Evolutionary conservation across 1,140 invertebrate genomes (phyloP), one percentile per base, ranked within the genome.

Genomic region (Trachymyrmex cornetzi): DNA sequence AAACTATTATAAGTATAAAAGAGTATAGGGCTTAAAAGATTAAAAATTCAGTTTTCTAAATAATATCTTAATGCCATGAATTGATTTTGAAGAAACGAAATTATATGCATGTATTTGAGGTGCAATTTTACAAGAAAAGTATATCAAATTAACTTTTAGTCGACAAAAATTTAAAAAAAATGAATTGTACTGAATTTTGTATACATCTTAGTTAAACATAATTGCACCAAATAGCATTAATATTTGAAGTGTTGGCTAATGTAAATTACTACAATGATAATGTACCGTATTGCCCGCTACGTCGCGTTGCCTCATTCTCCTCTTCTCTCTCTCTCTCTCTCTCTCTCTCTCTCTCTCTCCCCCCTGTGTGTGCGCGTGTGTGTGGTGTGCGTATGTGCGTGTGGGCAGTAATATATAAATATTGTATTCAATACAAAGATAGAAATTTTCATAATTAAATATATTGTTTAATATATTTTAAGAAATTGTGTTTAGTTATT

Each of bases 271-370:
- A 55, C 16, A 55, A 55, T 55, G n/a, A 55, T 19, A 19, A 19
- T 55, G 4, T 19, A 1, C 53, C 16, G 14, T 19, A 19, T 53
- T 53, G 4, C 16, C 50, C 5, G 3, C 4, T 55, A 19, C 3
- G 16, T 1, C 19, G 53, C 16, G 3, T 55, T 55, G 14, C 53
- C 16, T 3, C 19, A 19, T 19, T 55, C 16, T 55, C 53, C n/a
- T n/a, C n/a, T n/a, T 14, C 50, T 30, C 4, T 30, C 30, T 30
- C 30, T 30, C 30, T 30, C 30, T 30, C 3, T 30, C 30, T 30
- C 30, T 0, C 2, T 3, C 27, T 0, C 30, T 2, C 1, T 4
- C 30, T 0, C 30, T 0, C 30, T n/a, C n/a, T n/a, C n/a, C n/a
- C n/a, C n/a, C n/a, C n/a, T n/a, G n/a, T n/a, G n/a, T n/a, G n/a